Evolutionary conservation across 2,888 invertebrate genomes (phyloP).

Genomic region (Pseudoips prasinana): DNA sequence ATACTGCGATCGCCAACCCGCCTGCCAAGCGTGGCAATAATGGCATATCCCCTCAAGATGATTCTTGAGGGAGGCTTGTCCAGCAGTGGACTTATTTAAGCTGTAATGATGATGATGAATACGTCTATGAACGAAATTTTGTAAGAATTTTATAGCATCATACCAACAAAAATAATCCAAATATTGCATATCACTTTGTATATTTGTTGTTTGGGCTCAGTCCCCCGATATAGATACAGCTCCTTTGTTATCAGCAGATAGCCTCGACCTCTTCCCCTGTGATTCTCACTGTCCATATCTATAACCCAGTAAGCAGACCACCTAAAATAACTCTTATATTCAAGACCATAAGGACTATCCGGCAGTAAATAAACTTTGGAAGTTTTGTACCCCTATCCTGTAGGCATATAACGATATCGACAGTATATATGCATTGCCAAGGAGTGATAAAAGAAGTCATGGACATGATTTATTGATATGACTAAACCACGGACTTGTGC

Average conservation of each 20-base stretch:
- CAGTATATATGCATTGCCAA: slow-evolving; percentile 41
- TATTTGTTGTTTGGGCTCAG: slow-evolving; percentile 54
- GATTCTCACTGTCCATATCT: slow-evolving; percentile 44
- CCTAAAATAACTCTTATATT: slow-evolving; percentile 36
- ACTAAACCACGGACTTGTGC: slow-evolving; percentile 14
- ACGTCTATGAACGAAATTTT: too few species aligned
- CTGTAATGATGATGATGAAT: too few species aligned
- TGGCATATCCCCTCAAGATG: too few species aligned
- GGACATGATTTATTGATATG: slow-evolving; percentile 33
- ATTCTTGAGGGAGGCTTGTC: too few species aligned
- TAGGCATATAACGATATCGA: slow-evolving; percentile 52
- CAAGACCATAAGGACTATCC: slow-evolving; percentile 15
- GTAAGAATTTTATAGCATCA: too few species aligned
- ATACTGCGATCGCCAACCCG: too few species aligned
- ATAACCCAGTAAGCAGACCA: slow-evolving; percentile 6
- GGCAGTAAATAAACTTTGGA: slow-evolving; percentile 29
- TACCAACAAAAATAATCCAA: slow-evolving; percentile 22
- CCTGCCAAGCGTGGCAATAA: too few species aligned
- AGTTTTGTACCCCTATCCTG: slow-evolving; percentile 48
- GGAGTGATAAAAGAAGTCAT: slow-evolving; percentile 33
- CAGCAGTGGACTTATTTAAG: too few species aligned
- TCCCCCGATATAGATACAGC: slow-evolving; percentile 39
- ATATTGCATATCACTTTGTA: slow-evolving; percentile 28
- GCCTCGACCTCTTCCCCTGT: slow-evolving; percentile 73
- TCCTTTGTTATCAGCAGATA: slow-evolving; percentile 66